phyloP scores from a whole-genome alignment of 2,888 invertebrate genomes.

The Cerastoderma edule region DNA sequence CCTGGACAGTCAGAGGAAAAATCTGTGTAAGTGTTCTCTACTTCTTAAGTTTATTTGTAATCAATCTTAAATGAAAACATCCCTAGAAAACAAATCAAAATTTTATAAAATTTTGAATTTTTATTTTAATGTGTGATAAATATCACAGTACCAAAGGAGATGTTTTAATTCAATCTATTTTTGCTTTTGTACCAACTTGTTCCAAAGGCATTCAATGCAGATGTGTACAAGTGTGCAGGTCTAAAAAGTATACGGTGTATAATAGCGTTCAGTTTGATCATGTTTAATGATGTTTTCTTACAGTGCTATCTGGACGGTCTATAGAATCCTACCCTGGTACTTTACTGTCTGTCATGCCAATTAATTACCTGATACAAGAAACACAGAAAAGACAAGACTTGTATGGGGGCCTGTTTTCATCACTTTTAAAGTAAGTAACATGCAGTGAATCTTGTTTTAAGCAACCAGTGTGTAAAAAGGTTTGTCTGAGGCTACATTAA shows the following conservation, averaged over 20 bases:
- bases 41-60: too few relatives aligned
- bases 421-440: conserved; percentile 88
- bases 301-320: conserved; percentile 77
- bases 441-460: too few relatives aligned
- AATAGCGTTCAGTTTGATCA: neutral
- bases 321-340: conserved; percentile 90
- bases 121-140: too few relatives aligned
- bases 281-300: conserved; percentile 20
- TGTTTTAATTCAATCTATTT: too few relatives aligned
- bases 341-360: conserved; percentile 95
- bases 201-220: neutral
- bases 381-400: conserved; percentile 96
- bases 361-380: conserved; percentile 95
- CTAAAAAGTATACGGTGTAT: too few relatives aligned
- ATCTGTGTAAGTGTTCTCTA: conserved; percentile 75
- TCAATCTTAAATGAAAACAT: too few relatives aligned
- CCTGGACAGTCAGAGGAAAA: conserved; percentile 86
- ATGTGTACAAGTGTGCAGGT: neutral
- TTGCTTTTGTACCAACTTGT: too few relatives aligned
- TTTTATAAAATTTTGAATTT: too few relatives aligned
- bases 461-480: too few relatives aligned
- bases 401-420: conserved; percentile 94
- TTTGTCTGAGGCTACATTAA: too few relatives aligned
- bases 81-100: too few relatives aligned
- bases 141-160: too few relatives aligned